Base-by-base conservation (phyloP, 2,797 vertebrate species). In the Danio choprae region DNA sequence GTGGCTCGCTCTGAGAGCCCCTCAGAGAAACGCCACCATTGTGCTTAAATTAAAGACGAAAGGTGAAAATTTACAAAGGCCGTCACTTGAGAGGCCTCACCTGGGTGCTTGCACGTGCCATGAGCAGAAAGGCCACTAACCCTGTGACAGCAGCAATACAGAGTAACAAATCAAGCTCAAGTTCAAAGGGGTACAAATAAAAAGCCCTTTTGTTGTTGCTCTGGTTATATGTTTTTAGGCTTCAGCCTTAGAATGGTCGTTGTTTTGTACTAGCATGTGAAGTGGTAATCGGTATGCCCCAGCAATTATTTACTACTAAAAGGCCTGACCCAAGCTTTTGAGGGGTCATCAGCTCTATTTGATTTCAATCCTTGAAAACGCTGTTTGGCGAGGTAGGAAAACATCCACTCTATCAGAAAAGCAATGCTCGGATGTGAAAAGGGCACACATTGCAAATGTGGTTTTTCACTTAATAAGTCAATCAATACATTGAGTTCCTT, bases 401-500 rank as follows among this genome's bases (percentile, higher is more conserved):
- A 81, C 83, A 62, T 84, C 71, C 56, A 60, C 29, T 53, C 56
- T 78, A 81, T 70, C 63, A 74, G 69, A 67, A 81, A 80, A 75
- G 56, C 53, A 75, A 41, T 63, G 71, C 38, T 70, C 7, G 43
- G 8, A 46, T 36, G 55, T 64, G 65, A 76, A 89, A 86, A 84
- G 85, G 89, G 82, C 85, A 83, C 81, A 86, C 81, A 69, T 85
- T 18, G 80, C 87, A 92, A 91, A 91, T 89, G 89, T 74, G 87
- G 83, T 89, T 91, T 92, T 90, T 89, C 84, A 86, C 87, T 89
- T 91, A 91, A 91, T 92, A 91, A 92, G 90, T 86, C 87, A 91
- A 90, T 93, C 92, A 91, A 93, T 94, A 93, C 86, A 88, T 89
- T 81, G 90, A 89, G 86, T 88, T 85, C 77, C 6, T 84, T 84